Evolutionary conservation across 2,113 vertebrate species (phyloP), one percentile per base, ranked within the genome.

Genomic region (Crocuta crocuta): DNA sequence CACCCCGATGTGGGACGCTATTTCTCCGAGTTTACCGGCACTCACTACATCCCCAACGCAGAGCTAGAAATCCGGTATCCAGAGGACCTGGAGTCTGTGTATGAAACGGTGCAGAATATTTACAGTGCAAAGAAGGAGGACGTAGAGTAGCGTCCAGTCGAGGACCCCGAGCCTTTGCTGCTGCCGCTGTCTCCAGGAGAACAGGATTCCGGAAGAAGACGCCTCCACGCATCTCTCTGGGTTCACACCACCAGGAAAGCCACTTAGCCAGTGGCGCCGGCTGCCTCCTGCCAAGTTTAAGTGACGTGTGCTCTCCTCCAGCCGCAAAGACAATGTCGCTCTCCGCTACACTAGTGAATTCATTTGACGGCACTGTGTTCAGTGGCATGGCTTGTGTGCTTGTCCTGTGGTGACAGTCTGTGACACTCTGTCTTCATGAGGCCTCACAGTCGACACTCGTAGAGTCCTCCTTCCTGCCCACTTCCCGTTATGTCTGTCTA

Each of bases 1-100:
- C 99, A 99, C 98, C 99, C 99, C 0, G 99, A 99, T 90, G 99
- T 99, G 0, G 99, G 99, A 3, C 99, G 99, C 95, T 99, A 99
- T 92, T 99, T 99, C 97, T 99, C 99, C 0, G 99, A 99, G 98
- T 99, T 99, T 70, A 98, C 99, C 0, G 99, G 99, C 95, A 96
- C 98, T 0, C 99, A 99, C 98, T 99, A 99, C 91, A 84, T 99
- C 80, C 99, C 99, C 50, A 99, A 99, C 0, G 99, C 99, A 0
- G 99, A 99, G 98, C 99, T 99, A 26, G 99, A 99, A 92, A 97
- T 99, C 0, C 99, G 99, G 1, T 99, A 99, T 97, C 99, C 99
- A 0, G 99, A 99, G 97, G 99, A 99, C 96, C 33, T 98, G 98
- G 98, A 97, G 70, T 99, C 99, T 88, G 99, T 99, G 0, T 97